A percentile compares a stretch with the other conserved stretches of the same genome.
Evolutionary conservation across 64 coral and sea anemone genomes (phyloP).

Genomic region (Dendronephthya gigantea): DNA sequence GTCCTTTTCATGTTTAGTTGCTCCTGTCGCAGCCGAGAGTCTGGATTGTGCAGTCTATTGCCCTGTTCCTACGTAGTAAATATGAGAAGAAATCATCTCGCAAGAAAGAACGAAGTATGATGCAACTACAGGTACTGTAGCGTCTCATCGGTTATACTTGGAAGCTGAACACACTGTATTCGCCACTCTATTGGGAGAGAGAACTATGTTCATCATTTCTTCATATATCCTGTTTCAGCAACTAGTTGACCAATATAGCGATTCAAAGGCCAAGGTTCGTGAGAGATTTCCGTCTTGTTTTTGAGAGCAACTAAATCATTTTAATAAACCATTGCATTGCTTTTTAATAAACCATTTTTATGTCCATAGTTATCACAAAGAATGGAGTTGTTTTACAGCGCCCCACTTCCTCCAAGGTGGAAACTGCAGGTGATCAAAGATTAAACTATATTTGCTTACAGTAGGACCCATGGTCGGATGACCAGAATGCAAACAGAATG

Average conservation of each 20-base stretch:
- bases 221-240: background rate
- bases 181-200: too few species aligned
- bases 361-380: background rate
- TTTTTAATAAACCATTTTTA: background rate
- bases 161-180: background rate
- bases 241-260: background rate
- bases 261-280: background rate
- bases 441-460: background rate
- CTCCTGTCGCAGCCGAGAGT: conserved; percentile 42
- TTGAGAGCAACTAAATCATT: background rate
- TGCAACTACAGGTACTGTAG: conserved; percentile 81
- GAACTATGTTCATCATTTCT: background rate
- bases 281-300: background rate
- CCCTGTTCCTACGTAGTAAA: conserved; percentile 73
- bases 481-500: too few species aligned
- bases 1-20: conserved; percentile 18
- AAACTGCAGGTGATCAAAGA: conserved; percentile 59
- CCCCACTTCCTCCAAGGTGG: conserved; percentile 59
- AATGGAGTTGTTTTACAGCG: conserved; percentile 63
- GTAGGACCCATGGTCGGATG: too few species aligned
- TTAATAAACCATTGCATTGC: background rate
- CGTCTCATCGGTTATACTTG: background rate
- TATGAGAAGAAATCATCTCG: conserved; percentile 55
- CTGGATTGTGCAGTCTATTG: conserved; percentile 57
- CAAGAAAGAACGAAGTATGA: conserved; percentile 71